Conservation (phyloP, 2,113 vertebrate genomes). For the Chiloscyllium plagiosum region DNA sequence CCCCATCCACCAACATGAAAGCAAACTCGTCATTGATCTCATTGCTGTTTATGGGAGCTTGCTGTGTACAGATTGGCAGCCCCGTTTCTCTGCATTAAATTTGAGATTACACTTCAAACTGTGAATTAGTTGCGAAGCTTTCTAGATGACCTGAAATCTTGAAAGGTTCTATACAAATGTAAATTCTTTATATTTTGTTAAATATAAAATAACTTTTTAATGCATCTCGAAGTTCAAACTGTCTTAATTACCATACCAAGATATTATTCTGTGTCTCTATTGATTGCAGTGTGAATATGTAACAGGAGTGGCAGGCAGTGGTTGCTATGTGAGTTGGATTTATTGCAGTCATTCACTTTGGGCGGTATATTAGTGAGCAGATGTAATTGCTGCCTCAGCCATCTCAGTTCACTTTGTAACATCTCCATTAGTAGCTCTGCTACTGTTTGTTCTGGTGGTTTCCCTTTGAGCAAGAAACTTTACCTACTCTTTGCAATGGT, state of each 20-base stretch:
- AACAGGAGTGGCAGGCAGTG: background rate
- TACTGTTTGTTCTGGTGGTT: background rate
- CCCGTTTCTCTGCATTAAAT: background rate
- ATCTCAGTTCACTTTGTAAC: background rate
- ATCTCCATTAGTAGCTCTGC: too few species aligned
- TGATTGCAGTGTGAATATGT: background rate
- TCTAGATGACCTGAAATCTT: background rate
- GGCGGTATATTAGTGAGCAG: background rate
- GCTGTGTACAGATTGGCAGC: background rate
- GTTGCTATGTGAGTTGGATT: background rate
- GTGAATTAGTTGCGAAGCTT: background rate
- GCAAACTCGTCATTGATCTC: background rate
- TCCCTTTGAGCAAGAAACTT: background rate
- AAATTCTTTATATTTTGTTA: background rate
- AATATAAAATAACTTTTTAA: background rate
- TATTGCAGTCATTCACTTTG: background rate
- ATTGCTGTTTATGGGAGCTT: background rate
- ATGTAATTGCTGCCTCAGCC: background rate
- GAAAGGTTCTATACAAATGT: background rate
- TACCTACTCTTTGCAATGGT: background rate
- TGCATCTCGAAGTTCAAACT: too few species aligned
- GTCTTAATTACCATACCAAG: background rate
- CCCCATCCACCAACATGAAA: background rate
- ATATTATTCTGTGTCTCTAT: background rate
- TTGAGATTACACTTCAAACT: background rate